phyloP scores from a whole-genome alignment of 2,888 invertebrate genomes.

The Hypsopygia costalis region DNA sequence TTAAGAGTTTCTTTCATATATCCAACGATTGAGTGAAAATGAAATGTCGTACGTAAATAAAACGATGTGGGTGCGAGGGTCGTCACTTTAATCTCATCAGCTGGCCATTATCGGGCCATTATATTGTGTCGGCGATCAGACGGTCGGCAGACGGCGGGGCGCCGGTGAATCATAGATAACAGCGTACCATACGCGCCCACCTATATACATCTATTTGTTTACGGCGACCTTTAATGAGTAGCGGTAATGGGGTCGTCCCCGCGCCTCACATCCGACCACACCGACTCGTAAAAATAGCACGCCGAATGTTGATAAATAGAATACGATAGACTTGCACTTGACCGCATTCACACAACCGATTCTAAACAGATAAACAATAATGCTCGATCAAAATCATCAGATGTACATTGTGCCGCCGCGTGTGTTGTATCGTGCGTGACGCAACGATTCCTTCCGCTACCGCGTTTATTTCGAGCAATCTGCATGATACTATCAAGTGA shows the following conservation, averaged over 20 bases:
- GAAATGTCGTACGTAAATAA: constrained; percentile 30
- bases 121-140: constrained; percentile 69
- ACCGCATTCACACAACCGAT: not conserved
- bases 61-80: constrained; percentile 44
- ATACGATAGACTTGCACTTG: constrained; percentile 7
- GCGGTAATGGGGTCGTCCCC: constrained; percentile 52
- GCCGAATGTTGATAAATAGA: constrained; percentile 17
- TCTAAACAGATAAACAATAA: constrained; percentile 2
- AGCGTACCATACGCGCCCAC: constrained; percentile 62
- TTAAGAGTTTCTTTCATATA: constrained; percentile 18
- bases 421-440: not conserved
- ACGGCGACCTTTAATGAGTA: constrained; percentile 70
- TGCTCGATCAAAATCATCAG: not conserved
- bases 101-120: constrained; percentile 65
- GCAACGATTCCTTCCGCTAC: not conserved
- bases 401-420: not conserved
- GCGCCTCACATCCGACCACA: constrained; percentile 35
- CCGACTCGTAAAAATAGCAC: constrained; percentile 48
- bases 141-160: constrained; percentile 69
- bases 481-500: too few relatives aligned
- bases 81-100: constrained; percentile 63
- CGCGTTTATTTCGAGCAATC: too few relatives aligned
- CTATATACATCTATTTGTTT: constrained; percentile 66
- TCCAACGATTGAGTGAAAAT: too few relatives aligned
- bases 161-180: constrained; percentile 77